Conservation (phyloP, 2,888 invertebrate species). For the Chrysodeixis includens region DNA sequence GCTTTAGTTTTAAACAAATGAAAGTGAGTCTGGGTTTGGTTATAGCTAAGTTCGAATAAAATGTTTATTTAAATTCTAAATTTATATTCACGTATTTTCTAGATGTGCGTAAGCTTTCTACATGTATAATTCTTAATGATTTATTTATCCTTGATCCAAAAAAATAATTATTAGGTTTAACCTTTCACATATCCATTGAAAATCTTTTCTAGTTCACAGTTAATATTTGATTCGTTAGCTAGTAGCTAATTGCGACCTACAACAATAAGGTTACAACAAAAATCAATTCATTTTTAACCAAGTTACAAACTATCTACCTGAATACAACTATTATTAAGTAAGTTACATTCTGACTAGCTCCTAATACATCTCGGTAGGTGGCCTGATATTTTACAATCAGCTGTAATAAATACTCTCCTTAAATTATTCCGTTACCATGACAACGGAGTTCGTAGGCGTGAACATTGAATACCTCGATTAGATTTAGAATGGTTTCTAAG, state of each 20-base stretch:
- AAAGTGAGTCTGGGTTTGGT: not conserved
- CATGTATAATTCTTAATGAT: not conserved
- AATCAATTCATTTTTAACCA: not conserved
- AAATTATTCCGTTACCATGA: not conserved
- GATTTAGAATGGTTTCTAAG: not conserved
- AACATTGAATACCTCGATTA: not conserved
- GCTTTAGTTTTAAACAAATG: not conserved
- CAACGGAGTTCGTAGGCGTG: not conserved
- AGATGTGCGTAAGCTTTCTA: not conserved
- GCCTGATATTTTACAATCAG: not conserved
- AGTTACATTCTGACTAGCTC: too few species aligned
- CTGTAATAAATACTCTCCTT: not conserved
- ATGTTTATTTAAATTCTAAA: too few species aligned
- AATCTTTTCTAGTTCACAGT: not conserved
- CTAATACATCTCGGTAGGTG: not conserved
- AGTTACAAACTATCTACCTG: too few species aligned
- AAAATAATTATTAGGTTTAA: not conserved
- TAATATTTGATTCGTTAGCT: not conserved
- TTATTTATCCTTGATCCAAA: not conserved
- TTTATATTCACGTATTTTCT: too few species aligned
- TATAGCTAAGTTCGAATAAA: too few species aligned
- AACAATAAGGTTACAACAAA: not conserved
- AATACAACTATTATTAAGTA: too few species aligned
- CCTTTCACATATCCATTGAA: not conserved
- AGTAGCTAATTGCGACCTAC: not conserved